A percentile compares a stretch with the other conserved stretches of the same genome.
Conservation (phyloP, 2,113 vertebrate species). For the Bubo blakistoni region DNA sequence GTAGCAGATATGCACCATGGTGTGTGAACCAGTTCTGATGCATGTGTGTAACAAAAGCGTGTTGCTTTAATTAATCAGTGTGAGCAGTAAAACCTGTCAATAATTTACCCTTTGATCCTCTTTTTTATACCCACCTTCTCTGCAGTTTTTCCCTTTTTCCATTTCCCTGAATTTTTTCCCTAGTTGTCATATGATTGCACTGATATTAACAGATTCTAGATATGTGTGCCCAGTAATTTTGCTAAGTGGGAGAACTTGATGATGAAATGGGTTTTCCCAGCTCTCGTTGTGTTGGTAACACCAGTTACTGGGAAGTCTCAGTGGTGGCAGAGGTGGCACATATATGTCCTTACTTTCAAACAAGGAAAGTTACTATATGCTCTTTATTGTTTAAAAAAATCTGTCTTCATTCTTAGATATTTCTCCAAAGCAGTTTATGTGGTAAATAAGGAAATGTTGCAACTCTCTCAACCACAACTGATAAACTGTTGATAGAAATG, state of each 20-base stretch:
- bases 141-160: neutral
- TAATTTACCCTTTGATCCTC: neutral
- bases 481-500: slow-evolving; percentile 71
- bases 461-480: slow-evolving; percentile 61
- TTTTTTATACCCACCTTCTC: neutral
- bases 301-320: neutral
- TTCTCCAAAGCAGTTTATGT: slow-evolving; percentile 1
- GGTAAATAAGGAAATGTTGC: slow-evolving; percentile 50
- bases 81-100: neutral
- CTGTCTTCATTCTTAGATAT: slow-evolving; percentile 9
- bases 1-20: neutral
- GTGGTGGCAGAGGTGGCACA: neutral
- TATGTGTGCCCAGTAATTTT: neutral
- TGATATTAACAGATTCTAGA: neutral
- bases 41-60: neutral
- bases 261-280: neutral
- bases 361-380: neutral
- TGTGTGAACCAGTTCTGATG: neutral
- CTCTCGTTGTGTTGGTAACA: neutral
- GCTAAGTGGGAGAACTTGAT: neutral
- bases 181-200: neutral
- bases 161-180: neutral
- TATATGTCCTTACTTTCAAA: neutral
- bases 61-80: neutral
- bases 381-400: neutral